Evolutionary conservation across 1,140 invertebrate species (phyloP).

Genomic region (Drosophila bifasciata): DNA sequence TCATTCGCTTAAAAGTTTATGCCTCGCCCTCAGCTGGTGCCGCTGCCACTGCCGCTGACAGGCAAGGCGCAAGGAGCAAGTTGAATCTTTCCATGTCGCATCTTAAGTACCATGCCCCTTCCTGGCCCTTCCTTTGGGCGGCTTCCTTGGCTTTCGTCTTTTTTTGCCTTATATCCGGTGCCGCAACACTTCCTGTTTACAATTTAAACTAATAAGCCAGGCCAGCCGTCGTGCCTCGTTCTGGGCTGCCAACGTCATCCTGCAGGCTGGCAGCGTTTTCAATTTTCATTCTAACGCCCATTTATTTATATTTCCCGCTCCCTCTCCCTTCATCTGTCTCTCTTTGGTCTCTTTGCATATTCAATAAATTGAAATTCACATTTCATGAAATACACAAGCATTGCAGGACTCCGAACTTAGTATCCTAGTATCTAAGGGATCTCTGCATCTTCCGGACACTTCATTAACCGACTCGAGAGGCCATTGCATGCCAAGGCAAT

Average conservation of each 20-base stretch:
- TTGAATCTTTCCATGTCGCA: slow-evolving; percentile 28
- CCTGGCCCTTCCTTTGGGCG: neutral
- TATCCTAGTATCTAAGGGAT: neutral
- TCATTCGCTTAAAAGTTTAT: slow-evolving; percentile 58
- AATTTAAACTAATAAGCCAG: slow-evolving; percentile 76
- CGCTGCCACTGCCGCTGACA: slow-evolving; percentile 50
- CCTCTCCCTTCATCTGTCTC: neutral
- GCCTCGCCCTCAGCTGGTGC: slow-evolving; percentile 19
- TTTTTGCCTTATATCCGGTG: slow-evolving; percentile 58
- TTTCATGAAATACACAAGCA: slow-evolving; percentile 21
- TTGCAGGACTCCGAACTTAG: neutral
- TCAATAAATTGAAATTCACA: slow-evolving; percentile 73
- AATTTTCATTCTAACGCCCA: slow-evolving; percentile 55
- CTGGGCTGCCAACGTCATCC: slow-evolving; percentile 37
- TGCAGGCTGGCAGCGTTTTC: slow-evolving; percentile 52
- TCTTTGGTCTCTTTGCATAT: slow-evolving; percentile 37
- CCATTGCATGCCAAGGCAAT: slow-evolving; percentile 19
- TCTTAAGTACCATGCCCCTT: neutral
- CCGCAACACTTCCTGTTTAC: slow-evolving; percentile 78
- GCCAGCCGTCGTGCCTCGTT: slow-evolving; percentile 35
- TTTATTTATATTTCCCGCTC: slow-evolving; percentile 28
- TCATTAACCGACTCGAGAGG: slow-evolving; percentile 24
- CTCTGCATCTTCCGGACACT: slow-evolving; percentile 6
- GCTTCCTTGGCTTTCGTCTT: slow-evolving; percentile 6
- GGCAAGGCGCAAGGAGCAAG: slow-evolving; percentile 27